Base-by-base conservation (phyloP, 2,797 vertebrate species). In the Sebastes diploproa region DNA sequence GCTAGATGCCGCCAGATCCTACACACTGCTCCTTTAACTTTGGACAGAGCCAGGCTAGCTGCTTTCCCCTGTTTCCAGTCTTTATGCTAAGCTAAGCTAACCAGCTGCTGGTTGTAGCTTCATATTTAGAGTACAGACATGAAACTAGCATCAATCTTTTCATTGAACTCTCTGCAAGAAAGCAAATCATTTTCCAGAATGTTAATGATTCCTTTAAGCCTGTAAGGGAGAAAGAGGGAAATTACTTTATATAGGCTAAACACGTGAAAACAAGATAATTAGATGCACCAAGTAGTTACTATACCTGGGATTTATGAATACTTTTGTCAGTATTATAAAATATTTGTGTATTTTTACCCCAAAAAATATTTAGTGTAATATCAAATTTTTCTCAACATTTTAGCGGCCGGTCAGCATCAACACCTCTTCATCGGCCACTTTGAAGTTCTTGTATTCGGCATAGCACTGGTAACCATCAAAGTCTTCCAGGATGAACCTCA, bases 401-500 rank as follows among this genome's bases (percentile, higher is more conserved):
- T 29, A 67, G 27, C 22, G 2, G 10, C 36, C 22, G 1, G 10
- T 54, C 4, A 56, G 56, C n/a, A 50, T 75, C 29, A 61, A 10
- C 93, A 99, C 98, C 97, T 97, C 90, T 92, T 97, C 96, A 92
- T 93, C 86, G 1, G 95, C 95, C 86, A 99, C 93, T 92, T 86
- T 93, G 75, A 99, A 97, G 79, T 91, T 92, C 88, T 91, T 87
- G 80, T 99, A 99, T 59, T 97, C 94, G 2, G 98, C 98, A 66
- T 96, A 97, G 55, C 97, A 92, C 12, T 92, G 93, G 65, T 94
- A 94, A 82, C 95, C 96, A 75, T 96, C 96, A 94, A 98, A 98
- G 93, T 99, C 98, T 77, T 92, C 91, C 75, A 99, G 91, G 89
- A 96, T 92, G 4, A 99, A 96, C 94, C 96, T 97, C 86, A 99